These are phyloP conservation scores for Mallotus villosus DNA, from an alignment of 2,797 vertebrate genomes.

Conservation along the genomic window DNA sequence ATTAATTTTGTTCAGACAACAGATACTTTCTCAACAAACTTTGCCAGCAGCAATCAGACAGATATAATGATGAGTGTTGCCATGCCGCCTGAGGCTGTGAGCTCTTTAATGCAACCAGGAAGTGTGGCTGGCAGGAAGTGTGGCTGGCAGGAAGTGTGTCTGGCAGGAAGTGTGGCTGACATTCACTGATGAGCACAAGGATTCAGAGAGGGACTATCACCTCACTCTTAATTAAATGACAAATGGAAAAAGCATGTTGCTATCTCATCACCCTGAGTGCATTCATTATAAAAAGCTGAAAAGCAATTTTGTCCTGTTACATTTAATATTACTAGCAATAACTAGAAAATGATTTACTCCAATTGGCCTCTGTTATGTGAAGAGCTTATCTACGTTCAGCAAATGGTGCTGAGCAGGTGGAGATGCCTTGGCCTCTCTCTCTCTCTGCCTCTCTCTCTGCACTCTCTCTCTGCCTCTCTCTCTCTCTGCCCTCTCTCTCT, in stretches of 20 bases:
- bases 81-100: slow-evolving; percentile 26
- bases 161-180: slow-evolving; percentile 14
- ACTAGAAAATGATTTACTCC: not conserved
- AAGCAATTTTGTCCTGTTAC: not conserved
- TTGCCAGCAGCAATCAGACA: not conserved
- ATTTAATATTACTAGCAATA: not conserved
- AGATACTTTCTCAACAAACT: slow-evolving; percentile 6
- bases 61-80: slow-evolving; percentile 16
- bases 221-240: slow-evolving; percentile 12
- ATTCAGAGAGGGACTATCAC: slow-evolving; percentile 16
- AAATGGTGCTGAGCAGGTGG: not conserved
- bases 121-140: too few species aligned
- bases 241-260: slow-evolving; percentile 15
- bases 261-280: slow-evolving; percentile 3
- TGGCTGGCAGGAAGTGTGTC: too few species aligned
- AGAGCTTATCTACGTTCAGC: not conserved
- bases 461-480: not conserved
- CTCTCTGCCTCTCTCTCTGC: not conserved
- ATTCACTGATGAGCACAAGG: slow-evolving; percentile 21
- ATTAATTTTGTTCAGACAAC: not conserved
- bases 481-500: not conserved
- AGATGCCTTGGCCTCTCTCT: not conserved
- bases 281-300: not conserved
- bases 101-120: not conserved
- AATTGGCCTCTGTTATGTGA: not conserved